phyloP scores from a whole-genome alignment of 2,113 vertebrate species.

The Urocynchramus pylzowi region DNA sequence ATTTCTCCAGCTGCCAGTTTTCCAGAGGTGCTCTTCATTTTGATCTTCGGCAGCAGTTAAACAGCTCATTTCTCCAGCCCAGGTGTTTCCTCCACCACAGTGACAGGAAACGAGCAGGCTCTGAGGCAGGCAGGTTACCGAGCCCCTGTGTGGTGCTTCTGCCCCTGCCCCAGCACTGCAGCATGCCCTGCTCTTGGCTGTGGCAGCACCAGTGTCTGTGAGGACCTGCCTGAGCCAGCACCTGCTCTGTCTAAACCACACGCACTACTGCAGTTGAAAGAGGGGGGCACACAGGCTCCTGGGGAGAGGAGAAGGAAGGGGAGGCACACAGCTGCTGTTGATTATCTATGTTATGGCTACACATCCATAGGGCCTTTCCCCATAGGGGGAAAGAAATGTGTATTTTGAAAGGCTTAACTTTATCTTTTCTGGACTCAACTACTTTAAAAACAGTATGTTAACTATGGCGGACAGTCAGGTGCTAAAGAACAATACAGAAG shows the following conservation, averaged over 20 bases:
- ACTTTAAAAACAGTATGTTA: neutral
- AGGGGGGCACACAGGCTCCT: neutral
- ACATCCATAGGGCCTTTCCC: neutral
- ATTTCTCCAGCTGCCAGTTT: neutral
- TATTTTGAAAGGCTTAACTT: neutral
- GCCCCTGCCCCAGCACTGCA: neutral
- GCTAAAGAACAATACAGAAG: neutral
- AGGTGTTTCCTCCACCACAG: neutral
- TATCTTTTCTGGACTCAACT: neutral
- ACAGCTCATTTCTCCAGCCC: neutral
- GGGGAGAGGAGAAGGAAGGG: neutral
- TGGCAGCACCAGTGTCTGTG: neutral
- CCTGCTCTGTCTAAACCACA: neutral
- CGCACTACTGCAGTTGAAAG: rapidly evolving
- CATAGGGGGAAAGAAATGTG: neutral
- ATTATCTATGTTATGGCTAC: neutral
- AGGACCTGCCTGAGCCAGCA: neutral
- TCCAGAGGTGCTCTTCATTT: neutral
- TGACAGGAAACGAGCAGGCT: neutral
- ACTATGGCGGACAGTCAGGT: neutral
- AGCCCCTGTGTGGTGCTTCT: neutral
- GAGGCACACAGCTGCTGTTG: neutral
- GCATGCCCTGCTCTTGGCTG: rapidly evolving
- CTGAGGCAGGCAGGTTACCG: neutral
- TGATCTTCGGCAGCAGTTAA: neutral